Evolutionary conservation across 2,888 invertebrate species (phyloP).

Genomic region (Synergus laeviventris): DNA sequence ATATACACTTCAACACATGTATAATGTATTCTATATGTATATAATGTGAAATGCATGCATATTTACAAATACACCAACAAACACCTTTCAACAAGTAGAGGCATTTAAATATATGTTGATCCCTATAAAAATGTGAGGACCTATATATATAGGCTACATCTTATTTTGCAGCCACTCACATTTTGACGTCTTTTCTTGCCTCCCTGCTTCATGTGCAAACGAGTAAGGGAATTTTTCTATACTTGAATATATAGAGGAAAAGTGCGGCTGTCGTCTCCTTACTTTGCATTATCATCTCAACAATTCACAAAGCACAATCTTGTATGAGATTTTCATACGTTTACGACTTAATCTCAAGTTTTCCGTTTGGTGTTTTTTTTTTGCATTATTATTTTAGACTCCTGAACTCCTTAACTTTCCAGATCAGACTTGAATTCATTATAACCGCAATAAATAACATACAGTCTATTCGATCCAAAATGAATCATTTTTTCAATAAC

Average conservation of each 20-base stretch:
- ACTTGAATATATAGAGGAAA: background rate
- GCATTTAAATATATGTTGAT: conserved; percentile 19
- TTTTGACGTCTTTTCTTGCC: background rate
- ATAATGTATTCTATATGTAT: conserved; percentile 1
- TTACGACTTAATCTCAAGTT: no score
- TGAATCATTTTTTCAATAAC: background rate
- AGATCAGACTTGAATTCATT: background rate
- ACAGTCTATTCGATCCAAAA: background rate
- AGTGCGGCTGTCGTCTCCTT: conserved; percentile 7
- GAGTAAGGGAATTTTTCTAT: conserved; percentile 3
- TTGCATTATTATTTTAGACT: no score
- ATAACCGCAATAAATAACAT: background rate
- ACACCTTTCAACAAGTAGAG: conserved; percentile 2
- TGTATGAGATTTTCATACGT: background rate
- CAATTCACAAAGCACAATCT: background rate
- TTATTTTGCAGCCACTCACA: conserved; percentile 1
- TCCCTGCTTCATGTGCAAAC: conserved; percentile 8
- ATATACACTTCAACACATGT: background rate
- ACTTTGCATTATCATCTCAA: background rate
- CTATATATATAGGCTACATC: background rate
- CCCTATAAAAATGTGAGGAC: background rate
- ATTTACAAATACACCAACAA: background rate
- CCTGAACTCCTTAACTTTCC: no score
- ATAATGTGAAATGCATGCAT: background rate
- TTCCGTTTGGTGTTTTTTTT: no score